Evolutionary conservation across 2,113 vertebrate species (phyloP).

Genomic region (Monopterus albus): DNA sequence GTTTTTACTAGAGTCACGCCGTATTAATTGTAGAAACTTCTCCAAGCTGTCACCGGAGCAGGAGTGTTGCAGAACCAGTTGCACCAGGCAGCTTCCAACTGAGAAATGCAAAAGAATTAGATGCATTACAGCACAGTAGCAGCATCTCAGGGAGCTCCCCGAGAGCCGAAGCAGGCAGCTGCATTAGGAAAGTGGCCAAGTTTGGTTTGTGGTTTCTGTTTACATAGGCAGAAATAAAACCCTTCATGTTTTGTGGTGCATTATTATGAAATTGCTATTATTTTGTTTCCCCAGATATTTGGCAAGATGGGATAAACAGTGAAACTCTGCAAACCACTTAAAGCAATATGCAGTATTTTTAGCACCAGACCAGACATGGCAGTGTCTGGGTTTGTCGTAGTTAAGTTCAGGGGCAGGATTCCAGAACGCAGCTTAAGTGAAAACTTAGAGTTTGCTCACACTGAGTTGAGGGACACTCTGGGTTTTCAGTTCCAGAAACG

Average conservation of each 20-base stretch:
- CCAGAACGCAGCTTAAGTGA: no score
- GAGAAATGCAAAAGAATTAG: neutral
- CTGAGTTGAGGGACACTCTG: no score
- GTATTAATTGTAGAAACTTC: neutral
- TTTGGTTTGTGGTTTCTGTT: conserved; percentile 4
- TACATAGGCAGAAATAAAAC: conserved; percentile 11
- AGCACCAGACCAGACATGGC: no score
- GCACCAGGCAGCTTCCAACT: neutral
- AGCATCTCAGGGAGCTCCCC: neutral
- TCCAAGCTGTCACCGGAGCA: conserved; percentile 1
- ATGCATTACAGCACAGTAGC: conserved; percentile 1
- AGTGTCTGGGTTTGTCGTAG: no score
- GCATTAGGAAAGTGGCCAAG: neutral
- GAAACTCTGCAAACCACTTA: neutral
- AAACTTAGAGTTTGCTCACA: no score
- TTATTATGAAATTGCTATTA: neutral
- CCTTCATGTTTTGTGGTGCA: neutral
- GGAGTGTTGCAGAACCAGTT: conserved; percentile 61
- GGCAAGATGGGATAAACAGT: neutral
- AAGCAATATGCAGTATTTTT: neutral
- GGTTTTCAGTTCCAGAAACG: no score
- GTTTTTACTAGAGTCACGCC: neutral
- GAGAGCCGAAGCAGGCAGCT: no score
- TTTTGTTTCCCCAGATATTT: neutral
- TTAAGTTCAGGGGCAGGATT: no score